Percentiles rank a stretch among this genome's conserved stretches.
These are phyloP conservation scores for Pandemis heparana DNA, from an alignment of 2,888 invertebrate species.

Conservation along the genomic window DNA sequence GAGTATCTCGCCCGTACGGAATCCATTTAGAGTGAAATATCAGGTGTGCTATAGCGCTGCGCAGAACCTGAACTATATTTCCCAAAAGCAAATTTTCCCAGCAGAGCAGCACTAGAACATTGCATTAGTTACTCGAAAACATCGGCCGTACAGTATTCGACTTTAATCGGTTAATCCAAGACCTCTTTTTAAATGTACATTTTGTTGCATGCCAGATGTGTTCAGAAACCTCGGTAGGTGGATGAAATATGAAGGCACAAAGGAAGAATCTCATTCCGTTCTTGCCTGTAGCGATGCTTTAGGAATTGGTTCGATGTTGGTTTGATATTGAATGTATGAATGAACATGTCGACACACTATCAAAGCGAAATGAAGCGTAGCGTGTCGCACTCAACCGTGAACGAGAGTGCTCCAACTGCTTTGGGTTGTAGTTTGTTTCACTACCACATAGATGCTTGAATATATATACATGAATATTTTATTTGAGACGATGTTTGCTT, in stretches of 20 bases:
- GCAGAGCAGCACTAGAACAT: constrained; percentile 63
- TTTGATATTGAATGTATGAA: constrained; percentile 62
- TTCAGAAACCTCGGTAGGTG: constrained; percentile 63
- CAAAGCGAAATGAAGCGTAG: constrained; percentile 36
- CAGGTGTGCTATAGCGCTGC: constrained; percentile 61
- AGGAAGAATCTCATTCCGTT: constrained; percentile 74
- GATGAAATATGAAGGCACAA: constrained; percentile 77
- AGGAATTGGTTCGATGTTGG: constrained; percentile 50
- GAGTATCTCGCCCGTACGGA: constrained; percentile 51
- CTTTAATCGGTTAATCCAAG: constrained; percentile 59
- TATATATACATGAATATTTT: neutral
- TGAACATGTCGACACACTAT: constrained; percentile 46
- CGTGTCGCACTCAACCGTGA: constrained; percentile 24
- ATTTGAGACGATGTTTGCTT: no score
- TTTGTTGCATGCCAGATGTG: constrained; percentile 57
- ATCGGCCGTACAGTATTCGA: constrained; percentile 54
- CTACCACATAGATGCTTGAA: neutral
- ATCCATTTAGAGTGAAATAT: constrained; percentile 72
- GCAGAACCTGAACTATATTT: constrained; percentile 61
- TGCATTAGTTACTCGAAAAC: constrained; percentile 57
- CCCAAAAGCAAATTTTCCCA: constrained; percentile 71
- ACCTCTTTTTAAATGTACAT: constrained; percentile 53
- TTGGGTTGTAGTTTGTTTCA: constrained; percentile 11
- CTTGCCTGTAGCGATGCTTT: constrained; percentile 65
- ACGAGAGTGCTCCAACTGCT: constrained; percentile 13